These are phyloP conservation scores for Lypha dubia DNA, from an alignment of 2,888 invertebrate species.

Conservation along the genomic window DNA sequence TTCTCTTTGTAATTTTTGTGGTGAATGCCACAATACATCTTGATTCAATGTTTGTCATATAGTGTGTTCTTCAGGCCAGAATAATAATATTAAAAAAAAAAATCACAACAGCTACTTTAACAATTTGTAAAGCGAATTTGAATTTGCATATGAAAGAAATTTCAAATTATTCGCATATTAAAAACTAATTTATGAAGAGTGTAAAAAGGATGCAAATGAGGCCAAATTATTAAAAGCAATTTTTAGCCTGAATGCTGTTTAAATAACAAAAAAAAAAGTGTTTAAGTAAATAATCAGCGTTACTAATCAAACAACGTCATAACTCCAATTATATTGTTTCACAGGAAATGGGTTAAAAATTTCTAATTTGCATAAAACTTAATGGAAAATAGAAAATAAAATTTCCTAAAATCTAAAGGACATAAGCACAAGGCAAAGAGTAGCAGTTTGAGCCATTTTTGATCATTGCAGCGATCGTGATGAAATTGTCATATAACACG, in stretches of 20 bases:
- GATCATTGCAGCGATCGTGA: too few species aligned
- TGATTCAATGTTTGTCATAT: not conserved
- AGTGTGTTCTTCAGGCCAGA: not conserved
- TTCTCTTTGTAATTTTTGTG: not conserved
- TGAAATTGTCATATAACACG: too few species aligned
- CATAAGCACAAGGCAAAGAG: too few species aligned
- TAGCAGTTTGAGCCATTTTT: too few species aligned
- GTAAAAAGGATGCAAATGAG: not conserved
- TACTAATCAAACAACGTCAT: too few species aligned
- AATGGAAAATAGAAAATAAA: too few species aligned
- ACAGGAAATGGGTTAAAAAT: too few species aligned
- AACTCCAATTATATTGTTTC: too few species aligned
- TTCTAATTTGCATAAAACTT: too few species aligned
- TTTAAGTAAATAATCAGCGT: not conserved
- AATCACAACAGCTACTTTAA: not conserved
- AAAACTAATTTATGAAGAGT: conserved; percentile 10
- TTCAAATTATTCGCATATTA: conserved; percentile 55
- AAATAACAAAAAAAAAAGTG: not conserved
- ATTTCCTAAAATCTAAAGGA: too few species aligned
- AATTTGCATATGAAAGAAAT: conserved; percentile 58
- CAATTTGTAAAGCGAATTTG: conserved; percentile 32
- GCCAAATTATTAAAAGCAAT: not conserved
- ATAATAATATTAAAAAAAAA: not conserved
- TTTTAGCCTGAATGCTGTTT: not conserved
- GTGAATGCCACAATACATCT: not conserved